Evolutionary conservation across 2,797 vertebrate species (phyloP).

Genomic region (Pseudomugil gertrudae): DNA sequence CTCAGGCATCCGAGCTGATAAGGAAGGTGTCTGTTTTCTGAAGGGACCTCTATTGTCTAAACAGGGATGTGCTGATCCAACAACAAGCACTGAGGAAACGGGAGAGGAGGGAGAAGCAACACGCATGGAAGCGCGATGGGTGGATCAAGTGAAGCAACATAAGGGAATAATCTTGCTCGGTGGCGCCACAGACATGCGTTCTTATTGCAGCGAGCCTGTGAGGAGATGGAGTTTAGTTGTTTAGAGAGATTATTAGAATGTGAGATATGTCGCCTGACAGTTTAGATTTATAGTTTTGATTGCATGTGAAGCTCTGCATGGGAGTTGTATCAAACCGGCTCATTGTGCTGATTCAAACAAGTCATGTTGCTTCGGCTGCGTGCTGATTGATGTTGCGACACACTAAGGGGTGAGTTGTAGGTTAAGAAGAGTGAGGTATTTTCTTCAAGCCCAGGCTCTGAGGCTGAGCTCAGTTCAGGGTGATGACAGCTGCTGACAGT

Average conservation of each 20-base stretch:
- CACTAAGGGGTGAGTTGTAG: slow-evolving; percentile 59
- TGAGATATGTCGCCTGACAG: slow-evolving; percentile 14
- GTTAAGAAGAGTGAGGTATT: slow-evolving; percentile 55
- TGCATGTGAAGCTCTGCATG: slow-evolving; percentile 11
- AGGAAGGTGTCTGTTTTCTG: slow-evolving; percentile 60
- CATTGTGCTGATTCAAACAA: slow-evolving; percentile 41
- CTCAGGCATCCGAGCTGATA: slow-evolving; percentile 49
- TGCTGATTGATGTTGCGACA: slow-evolving; percentile 75
- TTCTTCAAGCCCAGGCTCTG: slow-evolving; percentile 25
- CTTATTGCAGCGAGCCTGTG: background rate
- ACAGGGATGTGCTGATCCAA: slow-evolving; percentile 67
- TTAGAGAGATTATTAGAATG: background rate
- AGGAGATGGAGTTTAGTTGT: slow-evolving; percentile 7
- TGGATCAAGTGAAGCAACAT: background rate
- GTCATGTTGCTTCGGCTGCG: slow-evolving; percentile 39
- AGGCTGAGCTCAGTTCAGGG: slow-evolving; percentile 71
- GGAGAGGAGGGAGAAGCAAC: slow-evolving; percentile 22
- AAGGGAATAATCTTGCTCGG: background rate
- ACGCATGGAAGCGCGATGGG: slow-evolving; percentile 5
- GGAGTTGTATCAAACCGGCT: slow-evolving; percentile 1
- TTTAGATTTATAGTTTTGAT: slow-evolving; percentile 19
- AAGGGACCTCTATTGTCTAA: slow-evolving; percentile 70
- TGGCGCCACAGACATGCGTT: background rate
- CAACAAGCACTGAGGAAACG: slow-evolving; percentile 51
- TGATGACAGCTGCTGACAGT: slow-evolving; percentile 76